Conservation (phyloP, 1,140 invertebrate genomes). For the Ostrea denselamellosa region DNA sequence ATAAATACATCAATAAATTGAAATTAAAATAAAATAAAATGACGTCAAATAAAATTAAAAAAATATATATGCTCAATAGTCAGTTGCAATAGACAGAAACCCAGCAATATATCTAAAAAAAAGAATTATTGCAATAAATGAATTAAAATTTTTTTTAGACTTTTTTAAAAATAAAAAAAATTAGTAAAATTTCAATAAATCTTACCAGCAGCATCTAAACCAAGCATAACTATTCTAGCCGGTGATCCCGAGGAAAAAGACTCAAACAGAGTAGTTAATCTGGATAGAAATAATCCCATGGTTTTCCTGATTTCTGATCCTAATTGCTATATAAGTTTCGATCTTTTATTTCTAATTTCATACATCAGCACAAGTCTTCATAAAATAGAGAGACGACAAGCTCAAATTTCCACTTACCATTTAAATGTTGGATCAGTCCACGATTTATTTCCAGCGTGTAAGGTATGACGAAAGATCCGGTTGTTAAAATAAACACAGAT, state of each 20-base stretch:
- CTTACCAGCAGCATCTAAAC: constrained; percentile 74
- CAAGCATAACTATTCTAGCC: constrained; percentile 73
- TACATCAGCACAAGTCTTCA: neutral
- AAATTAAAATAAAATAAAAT: neutral
- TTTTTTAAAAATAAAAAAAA: neutral
- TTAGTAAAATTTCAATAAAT: neutral
- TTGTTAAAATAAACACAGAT: neutral
- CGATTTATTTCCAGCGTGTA: neutral
- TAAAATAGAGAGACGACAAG: neutral
- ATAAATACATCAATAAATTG: neutral
- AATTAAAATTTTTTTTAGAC: too few species aligned
- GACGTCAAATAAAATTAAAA: neutral
- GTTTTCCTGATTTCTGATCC: neutral
- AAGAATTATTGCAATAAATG: too few species aligned
- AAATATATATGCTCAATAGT: neutral
- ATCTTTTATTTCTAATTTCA: neutral
- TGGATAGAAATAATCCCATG: constrained; percentile 72
- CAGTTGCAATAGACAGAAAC: neutral
- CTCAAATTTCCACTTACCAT: neutral
- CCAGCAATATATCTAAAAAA: neutral
- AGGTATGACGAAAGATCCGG: neutral
- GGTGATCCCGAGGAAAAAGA: constrained; percentile 61
- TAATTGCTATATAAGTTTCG: neutral
- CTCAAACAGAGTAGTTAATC: constrained; percentile 56
- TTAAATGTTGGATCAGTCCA: neutral